These are phyloP conservation scores for Zoanthus solanderi DNA, from an alignment of 92 coral and sea anemone genomes.

Conservation along the genomic window DNA sequence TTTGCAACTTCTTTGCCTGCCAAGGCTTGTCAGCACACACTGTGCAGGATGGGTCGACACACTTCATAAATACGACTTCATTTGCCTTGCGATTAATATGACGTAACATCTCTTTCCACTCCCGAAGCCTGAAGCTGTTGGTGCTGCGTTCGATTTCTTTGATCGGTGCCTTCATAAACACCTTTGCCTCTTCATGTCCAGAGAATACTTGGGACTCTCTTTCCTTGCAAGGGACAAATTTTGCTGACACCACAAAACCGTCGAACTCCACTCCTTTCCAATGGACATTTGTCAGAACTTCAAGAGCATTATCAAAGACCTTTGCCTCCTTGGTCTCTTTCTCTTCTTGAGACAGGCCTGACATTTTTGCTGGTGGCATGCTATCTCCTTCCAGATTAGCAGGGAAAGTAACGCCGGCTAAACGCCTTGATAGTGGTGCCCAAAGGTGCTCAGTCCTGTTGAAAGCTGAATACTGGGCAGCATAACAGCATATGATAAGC, in stretches of 20 bases:
- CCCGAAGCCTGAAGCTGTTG: background rate
- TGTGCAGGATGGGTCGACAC: slow-evolving; percentile 54
- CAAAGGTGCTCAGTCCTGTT: slow-evolving; percentile 60
- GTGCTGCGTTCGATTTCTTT: slow-evolving; percentile 13
- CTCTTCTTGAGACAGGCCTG: slow-evolving; percentile 32
- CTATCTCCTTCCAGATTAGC: slow-evolving; percentile 33
- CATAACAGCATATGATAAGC: slow-evolving; percentile 51
- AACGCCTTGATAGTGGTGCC: slow-evolving; percentile 58
- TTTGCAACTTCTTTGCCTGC: too few relatives aligned
- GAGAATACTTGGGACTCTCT: slow-evolving; percentile 13
- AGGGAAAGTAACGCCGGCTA: slow-evolving; percentile 60
- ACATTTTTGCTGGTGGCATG: slow-evolving; percentile 43
- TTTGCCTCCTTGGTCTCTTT: slow-evolving; percentile 27
- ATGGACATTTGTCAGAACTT: slow-evolving; percentile 26
- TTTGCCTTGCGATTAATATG: slow-evolving; percentile 54
- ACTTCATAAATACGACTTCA: slow-evolving; percentile 62
- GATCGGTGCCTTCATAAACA: slow-evolving; percentile 25
- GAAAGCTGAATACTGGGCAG: slow-evolving; percentile 51
- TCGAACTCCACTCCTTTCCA: slow-evolving; percentile 38
- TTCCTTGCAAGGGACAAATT: slow-evolving; percentile 11
- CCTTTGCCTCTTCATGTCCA: slow-evolving; percentile 24
- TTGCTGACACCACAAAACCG: slow-evolving; percentile 18
- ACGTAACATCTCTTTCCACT: slow-evolving; percentile 40
- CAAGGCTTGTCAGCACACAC: slow-evolving; percentile 49
- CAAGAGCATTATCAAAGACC: slow-evolving; percentile 47